These are phyloP conservation scores for Petrolisthes manimaculis DNA, from an alignment of 2,888 invertebrate genomes.

Conservation along the genomic window DNA sequence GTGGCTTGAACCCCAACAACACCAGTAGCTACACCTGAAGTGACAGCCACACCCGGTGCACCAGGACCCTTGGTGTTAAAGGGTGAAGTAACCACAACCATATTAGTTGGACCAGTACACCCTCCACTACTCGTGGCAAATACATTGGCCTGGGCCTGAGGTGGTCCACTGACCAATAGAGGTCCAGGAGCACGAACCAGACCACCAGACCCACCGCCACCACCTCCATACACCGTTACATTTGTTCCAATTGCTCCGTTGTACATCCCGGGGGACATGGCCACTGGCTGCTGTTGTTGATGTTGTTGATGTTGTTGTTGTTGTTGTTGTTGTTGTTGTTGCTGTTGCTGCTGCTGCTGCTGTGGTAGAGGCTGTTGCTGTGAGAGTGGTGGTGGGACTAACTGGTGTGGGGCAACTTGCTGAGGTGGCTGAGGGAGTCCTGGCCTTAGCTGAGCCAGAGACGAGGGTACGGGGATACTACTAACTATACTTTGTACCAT, in stretches of 20 bases:
- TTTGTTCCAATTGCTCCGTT: slow-evolving; percentile 49
- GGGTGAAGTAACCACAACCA: slow-evolving; percentile 61
- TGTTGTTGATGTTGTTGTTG: slow-evolving; percentile 25
- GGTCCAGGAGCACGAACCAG: slow-evolving; percentile 51
- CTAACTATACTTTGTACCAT: slow-evolving; percentile 66
- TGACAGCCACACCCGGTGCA: slow-evolving; percentile 42
- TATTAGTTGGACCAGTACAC: slow-evolving; percentile 47
- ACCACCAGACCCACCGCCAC: slow-evolving; percentile 33
- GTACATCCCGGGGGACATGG: slow-evolving; percentile 46
- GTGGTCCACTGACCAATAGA: slow-evolving; percentile 48
- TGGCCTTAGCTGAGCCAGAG: slow-evolving; percentile 36
- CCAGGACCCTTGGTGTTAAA: slow-evolving; percentile 51
- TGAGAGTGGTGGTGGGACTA: neutral
- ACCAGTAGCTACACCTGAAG: slow-evolving; percentile 45
- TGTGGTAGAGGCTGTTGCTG: slow-evolving; percentile 21
- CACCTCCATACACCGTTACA: slow-evolving; percentile 52
- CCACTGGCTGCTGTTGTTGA: slow-evolving; percentile 31
- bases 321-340: slow-evolving; percentile 24
- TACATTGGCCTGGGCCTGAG: slow-evolving; percentile 33
- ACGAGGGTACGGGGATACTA: slow-evolving; percentile 64
- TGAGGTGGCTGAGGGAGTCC: slow-evolving; percentile 23
- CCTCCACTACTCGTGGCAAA: slow-evolving; percentile 51
- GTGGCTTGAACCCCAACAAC: slow-evolving; percentile 58
- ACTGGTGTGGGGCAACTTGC: slow-evolving; percentile 4
- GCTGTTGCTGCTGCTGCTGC: slow-evolving; percentile 11